Evolutionary conservation across 2,797 vertebrate genomes (phyloP).

Genomic region (Chrysocyon brachyurus): DNA sequence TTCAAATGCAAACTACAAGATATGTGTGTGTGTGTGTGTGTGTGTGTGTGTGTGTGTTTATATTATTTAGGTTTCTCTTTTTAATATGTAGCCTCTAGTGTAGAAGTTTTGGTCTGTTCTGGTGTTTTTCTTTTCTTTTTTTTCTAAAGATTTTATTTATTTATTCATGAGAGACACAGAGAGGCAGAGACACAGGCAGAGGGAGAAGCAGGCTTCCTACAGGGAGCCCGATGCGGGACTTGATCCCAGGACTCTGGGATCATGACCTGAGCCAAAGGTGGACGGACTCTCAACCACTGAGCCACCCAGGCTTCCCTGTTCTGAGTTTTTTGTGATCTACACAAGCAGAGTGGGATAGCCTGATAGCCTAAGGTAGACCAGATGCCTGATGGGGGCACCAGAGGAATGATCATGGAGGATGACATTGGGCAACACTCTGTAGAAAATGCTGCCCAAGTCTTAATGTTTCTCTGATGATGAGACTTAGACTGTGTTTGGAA

Average conservation of each 20-base stretch:
- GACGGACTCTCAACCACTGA: too few species aligned
- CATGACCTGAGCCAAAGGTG: too few species aligned
- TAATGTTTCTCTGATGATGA: not conserved
- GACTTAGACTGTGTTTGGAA: not conserved
- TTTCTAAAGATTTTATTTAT: too few species aligned
- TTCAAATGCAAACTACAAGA: not conserved
- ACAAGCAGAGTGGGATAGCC: too few species aligned
- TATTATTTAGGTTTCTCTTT: not conserved
- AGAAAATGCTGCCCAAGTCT: not conserved
- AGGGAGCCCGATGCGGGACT: too few species aligned
- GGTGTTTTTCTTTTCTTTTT: not conserved
- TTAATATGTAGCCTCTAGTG: not conserved
- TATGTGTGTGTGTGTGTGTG: too few species aligned
- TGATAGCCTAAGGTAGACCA: not conserved
- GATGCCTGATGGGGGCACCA: accelerated
- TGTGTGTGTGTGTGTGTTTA: too few species aligned
- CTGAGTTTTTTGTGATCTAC: not conserved
- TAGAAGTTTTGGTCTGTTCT: not conserved
- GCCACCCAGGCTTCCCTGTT: not conserved
- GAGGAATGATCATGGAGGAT: not conserved
- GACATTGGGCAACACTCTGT: accelerated
- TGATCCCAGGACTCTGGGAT: too few species aligned
- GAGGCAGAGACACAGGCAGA: too few species aligned
- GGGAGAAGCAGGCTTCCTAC: too few species aligned
- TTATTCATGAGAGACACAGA: too few species aligned